Evolutionary conservation across 2,797 vertebrate genomes (phyloP).

Genomic region (Syngnathus acus): DNA sequence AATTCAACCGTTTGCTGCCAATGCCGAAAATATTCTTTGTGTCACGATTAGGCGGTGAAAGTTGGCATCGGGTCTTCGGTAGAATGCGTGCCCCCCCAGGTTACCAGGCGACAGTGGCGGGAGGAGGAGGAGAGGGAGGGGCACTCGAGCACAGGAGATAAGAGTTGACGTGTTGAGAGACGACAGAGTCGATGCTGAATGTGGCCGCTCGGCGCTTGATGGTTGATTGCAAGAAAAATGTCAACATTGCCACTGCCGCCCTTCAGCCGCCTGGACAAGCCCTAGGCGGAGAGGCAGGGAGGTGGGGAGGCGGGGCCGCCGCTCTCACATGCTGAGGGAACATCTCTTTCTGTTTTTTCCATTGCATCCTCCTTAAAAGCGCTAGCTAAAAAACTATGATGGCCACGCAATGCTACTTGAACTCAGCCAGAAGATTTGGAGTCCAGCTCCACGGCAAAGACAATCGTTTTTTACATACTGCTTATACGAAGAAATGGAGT

Average conservation of each 20-base stretch:
- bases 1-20: too few relatives aligned
- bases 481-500: neutral
- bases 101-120: neutral
- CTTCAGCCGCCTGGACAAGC: constrained; percentile 50
- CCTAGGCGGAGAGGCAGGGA: neutral
- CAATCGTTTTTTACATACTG: neutral
- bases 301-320: neutral
- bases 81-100: neutral
- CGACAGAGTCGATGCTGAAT: constrained; percentile 53
- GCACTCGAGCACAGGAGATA: constrained; percentile 28
- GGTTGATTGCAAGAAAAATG: constrained; percentile 75
- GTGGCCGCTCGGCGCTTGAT: constrained; percentile 63
- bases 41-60: too few relatives aligned
- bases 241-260: constrained; percentile 64
- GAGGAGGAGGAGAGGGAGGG: too few relatives aligned
- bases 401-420: rapidly evolving
- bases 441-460: neutral
- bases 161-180: constrained; percentile 70
- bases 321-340: constrained; percentile 44
- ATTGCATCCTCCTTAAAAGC: constrained; percentile 14
- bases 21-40: too few relatives aligned
- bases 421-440: neutral
- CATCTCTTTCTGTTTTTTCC: constrained; percentile 24
- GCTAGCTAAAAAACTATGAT: neutral
- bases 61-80: too few relatives aligned